Conservation (phyloP, 2,888 invertebrate genomes). For the Strigamia maritima region DNA sequence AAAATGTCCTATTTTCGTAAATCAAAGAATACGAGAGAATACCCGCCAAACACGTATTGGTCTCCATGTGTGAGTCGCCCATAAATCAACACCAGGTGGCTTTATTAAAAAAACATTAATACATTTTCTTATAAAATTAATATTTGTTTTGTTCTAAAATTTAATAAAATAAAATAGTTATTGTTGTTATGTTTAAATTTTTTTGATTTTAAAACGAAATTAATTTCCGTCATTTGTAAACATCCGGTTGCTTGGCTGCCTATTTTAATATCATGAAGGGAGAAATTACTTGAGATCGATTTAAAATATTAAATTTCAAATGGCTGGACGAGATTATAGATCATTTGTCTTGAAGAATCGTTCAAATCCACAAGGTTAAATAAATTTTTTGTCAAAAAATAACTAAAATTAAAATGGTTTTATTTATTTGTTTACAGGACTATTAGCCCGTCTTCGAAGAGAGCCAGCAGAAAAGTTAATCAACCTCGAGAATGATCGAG, state of each 20-base stretch:
- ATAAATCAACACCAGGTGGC: too few species aligned
- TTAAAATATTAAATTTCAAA: not conserved
- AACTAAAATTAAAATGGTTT: not conserved
- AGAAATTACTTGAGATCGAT: not conserved
- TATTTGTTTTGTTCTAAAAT: too few species aligned
- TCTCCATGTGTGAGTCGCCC: too few species aligned
- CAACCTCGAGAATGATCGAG: not conserved
- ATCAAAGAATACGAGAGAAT: too few species aligned
- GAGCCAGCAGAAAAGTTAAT: not conserved
- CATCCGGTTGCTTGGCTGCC: not conserved
- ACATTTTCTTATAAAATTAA: too few species aligned
- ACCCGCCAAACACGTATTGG: too few species aligned
- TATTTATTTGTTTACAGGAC: not conserved
- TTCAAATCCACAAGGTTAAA: not conserved
- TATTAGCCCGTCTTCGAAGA: not conserved
- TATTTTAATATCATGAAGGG: not conserved
- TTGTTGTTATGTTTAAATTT: too few species aligned
- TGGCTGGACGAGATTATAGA: not conserved
- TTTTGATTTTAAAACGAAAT: not conserved
- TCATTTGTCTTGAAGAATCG: not conserved
- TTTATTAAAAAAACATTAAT: too few species aligned
- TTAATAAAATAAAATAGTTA: too few species aligned
- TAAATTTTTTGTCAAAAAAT: not conserved
- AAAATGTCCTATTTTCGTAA: too few species aligned
- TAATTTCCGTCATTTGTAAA: not conserved